Conservation (phyloP, 2,888 invertebrate genomes). For the Leptogaster cylindrica region DNA sequence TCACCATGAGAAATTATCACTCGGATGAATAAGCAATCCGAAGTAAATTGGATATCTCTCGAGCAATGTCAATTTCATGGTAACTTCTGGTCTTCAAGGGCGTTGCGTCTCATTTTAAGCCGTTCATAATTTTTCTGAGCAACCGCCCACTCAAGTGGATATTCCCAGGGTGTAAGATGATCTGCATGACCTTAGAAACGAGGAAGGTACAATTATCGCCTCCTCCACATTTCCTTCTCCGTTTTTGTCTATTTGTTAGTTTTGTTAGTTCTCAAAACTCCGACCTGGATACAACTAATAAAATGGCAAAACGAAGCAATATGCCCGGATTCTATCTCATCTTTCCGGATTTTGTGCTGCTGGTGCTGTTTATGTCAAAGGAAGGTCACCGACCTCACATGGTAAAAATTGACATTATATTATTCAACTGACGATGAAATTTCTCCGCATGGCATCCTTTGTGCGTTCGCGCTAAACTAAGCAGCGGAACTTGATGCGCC, state of each 20-base stretch:
- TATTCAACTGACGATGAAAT: background rate
- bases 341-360: constrained; percentile 23
- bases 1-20: constrained; percentile 32
- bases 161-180: background rate
- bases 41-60: constrained; percentile 21
- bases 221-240: background rate
- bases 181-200: background rate
- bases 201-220: background rate
- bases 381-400: constrained; percentile 7
- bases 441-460: background rate
- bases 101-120: constrained; percentile 1
- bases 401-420: constrained; percentile 23
- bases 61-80: constrained; percentile 37
- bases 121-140: constrained; percentile 1
- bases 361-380: constrained; percentile 24
- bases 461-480: too few relatives aligned
- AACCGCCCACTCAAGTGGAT: constrained; percentile 14
- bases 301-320: background rate
- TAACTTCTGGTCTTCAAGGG: constrained; percentile 14
- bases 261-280: background rate
- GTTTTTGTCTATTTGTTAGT: too few relatives aligned
- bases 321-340: constrained; percentile 4
- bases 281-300: background rate
- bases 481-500: background rate
- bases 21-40: constrained; percentile 24